Conservation (phyloP, 2,113 vertebrate species). For the Thoracochromis brauschi region DNA sequence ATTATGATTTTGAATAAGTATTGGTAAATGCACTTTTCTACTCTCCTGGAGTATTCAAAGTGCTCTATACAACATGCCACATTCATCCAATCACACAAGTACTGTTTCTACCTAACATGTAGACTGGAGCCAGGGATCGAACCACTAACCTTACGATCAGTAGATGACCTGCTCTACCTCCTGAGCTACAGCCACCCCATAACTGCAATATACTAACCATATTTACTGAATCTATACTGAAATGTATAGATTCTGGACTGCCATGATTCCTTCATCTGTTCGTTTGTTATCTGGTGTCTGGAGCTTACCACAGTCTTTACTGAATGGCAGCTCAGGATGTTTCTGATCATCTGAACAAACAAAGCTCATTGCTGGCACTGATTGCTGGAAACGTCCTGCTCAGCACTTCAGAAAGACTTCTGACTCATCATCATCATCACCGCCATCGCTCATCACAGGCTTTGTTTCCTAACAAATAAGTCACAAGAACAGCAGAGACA, state of each 20-base stretch:
- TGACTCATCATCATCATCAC: neutral
- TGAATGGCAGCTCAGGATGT: neutral
- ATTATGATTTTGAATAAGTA: neutral
- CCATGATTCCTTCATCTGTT: neutral
- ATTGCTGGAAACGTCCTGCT: neutral
- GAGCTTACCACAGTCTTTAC: neutral
- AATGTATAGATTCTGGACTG: neutral
- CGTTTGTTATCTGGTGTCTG: neutral
- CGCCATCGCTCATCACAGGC: neutral
- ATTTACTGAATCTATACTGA: neutral
- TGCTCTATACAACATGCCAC: neutral
- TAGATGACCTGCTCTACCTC: neutral
- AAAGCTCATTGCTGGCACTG: neutral
- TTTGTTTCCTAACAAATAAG: neutral
- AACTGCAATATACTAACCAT: neutral
- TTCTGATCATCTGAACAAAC: neutral
- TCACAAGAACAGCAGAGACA: neutral
- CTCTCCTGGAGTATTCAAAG: neutral
- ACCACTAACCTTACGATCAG: neutral
- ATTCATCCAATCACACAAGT: neutral
- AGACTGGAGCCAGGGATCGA: neutral
- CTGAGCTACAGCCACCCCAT: neutral
- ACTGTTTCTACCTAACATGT: neutral
- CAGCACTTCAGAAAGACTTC: neutral
- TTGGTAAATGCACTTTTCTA: neutral